Base-by-base conservation (phyloP, 2,113 vertebrate species). In the Phycodurus eques region DNA sequence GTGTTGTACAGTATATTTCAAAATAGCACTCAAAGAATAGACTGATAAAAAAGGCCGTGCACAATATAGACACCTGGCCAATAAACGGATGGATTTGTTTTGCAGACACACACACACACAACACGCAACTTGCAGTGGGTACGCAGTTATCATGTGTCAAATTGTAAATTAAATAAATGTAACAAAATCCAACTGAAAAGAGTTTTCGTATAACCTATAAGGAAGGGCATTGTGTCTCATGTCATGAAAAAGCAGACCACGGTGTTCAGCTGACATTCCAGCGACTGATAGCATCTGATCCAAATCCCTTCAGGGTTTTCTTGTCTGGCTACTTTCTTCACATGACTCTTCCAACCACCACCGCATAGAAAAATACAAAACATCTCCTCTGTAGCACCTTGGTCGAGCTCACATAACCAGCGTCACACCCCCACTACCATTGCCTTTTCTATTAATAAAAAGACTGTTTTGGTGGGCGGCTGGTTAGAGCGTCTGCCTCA, bases 261-360 rank as follows among this genome's bases (percentile, higher is more conserved):
- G n/a, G 35, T 39, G 8, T 42, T 63, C 61, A 63, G 61, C 61
- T 63, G 19, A 63, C 35, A 63, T 63, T 63, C 61, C 35, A n/a
- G 39, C 2, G 5, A 20, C 35, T 42, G 39, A 63, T 63, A 43
- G 10, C 9, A 63, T 63, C 61, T 43, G 35, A 12, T 42, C 19
- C 9, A n/a, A 42, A 63, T 8, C 17, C 61, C 39, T 43, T 6
- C 61, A 63, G 10, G 61, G 61, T 17, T 62, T 11, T n/a, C 35
- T 63, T 42, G 5, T 63, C 35, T 61, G 17, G 14, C 61, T 63
- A 39, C 8, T 63, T 42, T 20, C 17, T 8, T 43, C 2, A 20
- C 19, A n/a, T 20, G 61, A 9, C 33, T 7, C 17, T 54, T n/a
- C 53, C 60, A 62, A 39, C 13, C 14, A 35, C 31, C n/a, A 57